Evolutionary conservation across 1,140 invertebrate species (phyloP).

Genomic region (Brachystomella parvula): DNA sequence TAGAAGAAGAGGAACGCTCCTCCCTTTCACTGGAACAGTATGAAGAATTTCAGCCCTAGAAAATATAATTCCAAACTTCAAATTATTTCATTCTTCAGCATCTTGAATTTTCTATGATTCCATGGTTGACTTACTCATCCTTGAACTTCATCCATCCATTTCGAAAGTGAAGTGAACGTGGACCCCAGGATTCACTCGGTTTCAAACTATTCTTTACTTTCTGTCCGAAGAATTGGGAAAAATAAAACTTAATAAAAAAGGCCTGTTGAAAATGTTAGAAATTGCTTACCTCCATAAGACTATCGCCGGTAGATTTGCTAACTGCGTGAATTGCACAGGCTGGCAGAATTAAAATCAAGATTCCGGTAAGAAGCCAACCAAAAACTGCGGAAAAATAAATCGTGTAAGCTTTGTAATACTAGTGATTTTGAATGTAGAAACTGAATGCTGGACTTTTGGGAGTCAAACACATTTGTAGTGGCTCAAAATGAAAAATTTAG

Average conservation of each 20-base stretch:
- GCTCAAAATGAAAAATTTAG: no score
- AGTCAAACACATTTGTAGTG: not conserved
- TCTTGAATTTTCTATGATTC: no score
- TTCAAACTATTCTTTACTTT: not conserved
- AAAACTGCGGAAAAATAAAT: not conserved
- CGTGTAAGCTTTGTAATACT: not conserved
- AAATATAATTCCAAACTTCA: no score
- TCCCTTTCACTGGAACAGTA: no score
- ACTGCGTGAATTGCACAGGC: not conserved
- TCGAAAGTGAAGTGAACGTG: not conserved
- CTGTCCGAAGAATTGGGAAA: not conserved
- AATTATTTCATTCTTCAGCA: no score
- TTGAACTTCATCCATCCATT: not conserved
- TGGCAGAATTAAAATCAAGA: not conserved
- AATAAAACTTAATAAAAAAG: not conserved
- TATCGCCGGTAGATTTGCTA: not conserved
- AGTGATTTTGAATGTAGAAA: not conserved
- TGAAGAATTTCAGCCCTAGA: no score
- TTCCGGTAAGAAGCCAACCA: not conserved
- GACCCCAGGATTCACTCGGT: not conserved
- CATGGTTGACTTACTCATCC: no score
- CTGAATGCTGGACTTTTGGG: not conserved
- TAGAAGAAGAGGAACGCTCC: no score
- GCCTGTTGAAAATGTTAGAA: not conserved
- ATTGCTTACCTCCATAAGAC: not conserved